Base-by-base conservation (phyloP, 2,113 vertebrate species). In the Eleginops maclovinus region DNA sequence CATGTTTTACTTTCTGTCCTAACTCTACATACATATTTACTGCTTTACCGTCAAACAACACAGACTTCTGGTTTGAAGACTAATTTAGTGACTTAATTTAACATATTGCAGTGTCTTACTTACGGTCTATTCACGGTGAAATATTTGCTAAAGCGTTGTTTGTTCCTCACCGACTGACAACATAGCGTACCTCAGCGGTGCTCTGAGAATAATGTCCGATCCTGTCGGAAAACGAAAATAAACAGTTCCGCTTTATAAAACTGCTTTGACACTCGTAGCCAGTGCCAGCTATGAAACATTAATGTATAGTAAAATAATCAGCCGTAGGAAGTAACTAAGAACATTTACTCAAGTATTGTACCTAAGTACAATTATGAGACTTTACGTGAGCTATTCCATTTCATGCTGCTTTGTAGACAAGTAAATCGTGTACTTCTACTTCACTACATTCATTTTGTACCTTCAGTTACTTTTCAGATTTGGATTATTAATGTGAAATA, bases 231-330 rank as follows among this genome's bases (percentile, higher is more conserved):
- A 24, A 59, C 17, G n/a, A 9, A 13, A 17, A 59, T 15, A 28
- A 31, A 58, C 0, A 3, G 88, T 92, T 92, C 90, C 88, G 77
- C 65, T 66, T 59, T 75, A 12, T 68, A 26, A 19, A 55, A 58
- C 15, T 13, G 5, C 36, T 58, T 50, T 51, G 21, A 72, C 19
- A 11, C 2, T 4, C 14, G 13, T 2, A 47, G 31, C 41, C 1
- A 13, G 44, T 31, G 12, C 8, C 8, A 15, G 17, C 4, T 9
- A 14, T 47, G n/a, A 49, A 17, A 36, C 19, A 36, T 3, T 1
- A 7, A 36, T 36, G 31, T 36, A 36, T 36, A 36, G 9, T 36
- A 36, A 36, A 36, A 36, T 36, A 36, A 36, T 36, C 7, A 36
- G 7, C 31, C 8, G 8, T 36, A n/a, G n/a, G n/a, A n/a, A n/a